phyloP scores from a whole-genome alignment of 1,140 invertebrate genomes.

The Trichonephila clavata region DNA sequence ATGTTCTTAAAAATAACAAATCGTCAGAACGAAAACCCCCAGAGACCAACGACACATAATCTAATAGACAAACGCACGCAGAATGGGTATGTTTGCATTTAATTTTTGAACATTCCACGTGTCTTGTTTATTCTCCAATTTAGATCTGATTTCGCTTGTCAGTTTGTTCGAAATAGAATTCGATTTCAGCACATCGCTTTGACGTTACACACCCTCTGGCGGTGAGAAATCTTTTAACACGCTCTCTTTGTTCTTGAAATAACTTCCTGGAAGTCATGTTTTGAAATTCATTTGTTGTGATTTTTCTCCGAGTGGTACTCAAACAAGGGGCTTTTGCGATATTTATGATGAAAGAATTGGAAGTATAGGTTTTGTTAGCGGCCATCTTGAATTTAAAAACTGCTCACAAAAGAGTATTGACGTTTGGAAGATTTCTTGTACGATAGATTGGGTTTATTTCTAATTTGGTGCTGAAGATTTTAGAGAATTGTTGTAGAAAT shows the following conservation, averaged over 20 bases:
- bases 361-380: too few species aligned
- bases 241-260: not conserved
- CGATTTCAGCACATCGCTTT: not conserved
- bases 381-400: too few species aligned
- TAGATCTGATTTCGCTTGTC: slow-evolving; percentile 16
- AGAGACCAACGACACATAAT: not conserved
- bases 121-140: slow-evolving; percentile 8
- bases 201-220: not conserved
- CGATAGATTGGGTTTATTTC: too few species aligned
- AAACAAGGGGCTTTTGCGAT: not conserved
- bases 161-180: slow-evolving; percentile 12
- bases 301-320: not conserved
- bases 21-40: not conserved
- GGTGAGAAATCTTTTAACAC: not conserved
- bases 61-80: not conserved
- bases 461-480: too few species aligned
- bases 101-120: not conserved
- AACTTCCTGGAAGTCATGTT: not conserved
- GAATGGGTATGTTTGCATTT: not conserved
- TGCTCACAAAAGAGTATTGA: too few species aligned
- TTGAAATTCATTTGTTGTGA: slow-evolving; percentile 31
- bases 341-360: not conserved
- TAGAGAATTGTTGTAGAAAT: too few species aligned
- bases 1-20: not conserved
- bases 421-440: too few species aligned